phyloP scores from a whole-genome alignment of 1,140 invertebrate genomes.

The Bombus affinis region DNA sequence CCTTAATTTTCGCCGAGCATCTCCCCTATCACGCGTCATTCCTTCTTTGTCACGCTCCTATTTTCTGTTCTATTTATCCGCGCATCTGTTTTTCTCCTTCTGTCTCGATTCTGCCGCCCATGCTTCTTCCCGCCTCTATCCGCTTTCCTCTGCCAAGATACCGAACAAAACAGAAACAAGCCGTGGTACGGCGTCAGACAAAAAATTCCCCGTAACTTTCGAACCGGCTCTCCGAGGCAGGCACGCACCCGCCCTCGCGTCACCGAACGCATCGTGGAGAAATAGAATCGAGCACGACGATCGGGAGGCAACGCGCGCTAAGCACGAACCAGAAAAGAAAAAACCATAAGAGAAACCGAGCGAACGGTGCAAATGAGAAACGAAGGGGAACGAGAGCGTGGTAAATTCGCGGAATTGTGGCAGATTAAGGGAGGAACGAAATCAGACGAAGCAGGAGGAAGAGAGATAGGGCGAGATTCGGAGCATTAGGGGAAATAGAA shows the following conservation, averaged over 20 bases:
- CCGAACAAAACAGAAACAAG: background rate
- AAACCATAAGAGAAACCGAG: background rate
- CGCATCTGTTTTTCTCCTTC: constrained; percentile 2
- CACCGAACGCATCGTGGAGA: no score
- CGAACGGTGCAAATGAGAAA: background rate
- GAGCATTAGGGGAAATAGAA: background rate
- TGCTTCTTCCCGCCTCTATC: background rate
- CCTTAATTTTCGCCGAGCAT: constrained; percentile 27
- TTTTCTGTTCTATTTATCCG: constrained; percentile 3
- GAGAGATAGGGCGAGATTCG: no score
- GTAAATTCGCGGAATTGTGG: background rate
- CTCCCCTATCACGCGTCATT: background rate
- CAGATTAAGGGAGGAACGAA: background rate
- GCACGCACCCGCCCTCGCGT: background rate
- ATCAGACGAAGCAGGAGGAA: no score
- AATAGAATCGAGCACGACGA: background rate
- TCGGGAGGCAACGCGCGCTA: background rate
- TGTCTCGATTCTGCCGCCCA: background rate
- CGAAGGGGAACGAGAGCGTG: background rate
- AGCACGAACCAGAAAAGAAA: background rate
- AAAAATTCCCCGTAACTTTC: background rate
- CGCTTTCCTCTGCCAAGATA: no score
- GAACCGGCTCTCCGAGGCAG: background rate
- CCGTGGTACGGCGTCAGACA: background rate
- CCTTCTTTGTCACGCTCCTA: background rate